Evolutionary conservation across 35 echinoderm and acorn worm genomes (phyloP).

Genomic region (Ophiothrix spiculata): DNA sequence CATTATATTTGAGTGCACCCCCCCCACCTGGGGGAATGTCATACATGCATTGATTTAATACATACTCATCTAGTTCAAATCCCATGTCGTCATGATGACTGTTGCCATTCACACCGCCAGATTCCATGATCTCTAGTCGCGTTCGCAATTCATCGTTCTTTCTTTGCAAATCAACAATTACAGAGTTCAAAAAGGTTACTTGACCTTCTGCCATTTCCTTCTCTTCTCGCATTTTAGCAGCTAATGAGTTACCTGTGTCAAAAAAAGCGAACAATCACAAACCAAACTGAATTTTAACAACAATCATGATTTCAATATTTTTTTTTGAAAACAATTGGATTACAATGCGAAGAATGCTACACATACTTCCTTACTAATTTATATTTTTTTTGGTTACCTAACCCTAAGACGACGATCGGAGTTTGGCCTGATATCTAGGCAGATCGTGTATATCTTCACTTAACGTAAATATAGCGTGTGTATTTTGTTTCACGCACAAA

Average conservation of each 20-base stretch:
- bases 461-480: too few species aligned
- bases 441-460: too few species aligned
- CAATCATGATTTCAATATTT: not conserved
- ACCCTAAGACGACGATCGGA: too few species aligned
- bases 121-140: conserved; percentile 78
- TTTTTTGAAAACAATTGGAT: too few species aligned
- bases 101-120: conserved; percentile 76
- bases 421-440: too few species aligned
- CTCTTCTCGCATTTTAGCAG: conserved; percentile 75
- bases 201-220: conserved; percentile 95
- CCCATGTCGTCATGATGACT: conserved; percentile 62
- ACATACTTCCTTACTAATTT: not conserved
- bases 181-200: conserved; percentile 94
- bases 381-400: not conserved
- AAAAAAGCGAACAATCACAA: not conserved
- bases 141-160: conserved; percentile 90
- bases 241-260: conserved; percentile 64
- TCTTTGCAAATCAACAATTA: conserved; percentile 90
- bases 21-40: too few species aligned
- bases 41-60: too few species aligned
- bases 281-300: not conserved
- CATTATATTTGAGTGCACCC: too few species aligned
- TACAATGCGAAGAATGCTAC: too few species aligned
- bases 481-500: too few species aligned
- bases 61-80: not conserved